Evolutionary conservation across 2,797 vertebrate species (phyloP).

Genomic region (Octomys mimax): DNA sequence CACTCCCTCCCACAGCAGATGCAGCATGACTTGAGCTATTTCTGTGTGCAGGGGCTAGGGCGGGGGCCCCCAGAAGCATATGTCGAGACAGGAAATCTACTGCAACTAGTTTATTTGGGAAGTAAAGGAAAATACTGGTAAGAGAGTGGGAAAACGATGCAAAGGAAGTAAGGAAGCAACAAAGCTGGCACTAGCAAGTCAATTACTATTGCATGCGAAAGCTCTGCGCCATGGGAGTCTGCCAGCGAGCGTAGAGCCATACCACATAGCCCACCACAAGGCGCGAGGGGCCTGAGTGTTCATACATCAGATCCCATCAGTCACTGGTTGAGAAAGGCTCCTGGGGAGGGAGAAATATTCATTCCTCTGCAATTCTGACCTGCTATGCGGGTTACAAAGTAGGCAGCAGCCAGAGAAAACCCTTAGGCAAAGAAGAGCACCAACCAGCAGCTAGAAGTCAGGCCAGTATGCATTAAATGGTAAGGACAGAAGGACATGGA

Average conservation of each 20-base stretch:
- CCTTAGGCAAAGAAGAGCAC: background rate
- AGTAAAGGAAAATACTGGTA: background rate
- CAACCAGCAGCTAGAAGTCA: background rate
- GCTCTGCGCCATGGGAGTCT: background rate
- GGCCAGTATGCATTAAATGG: background rate
- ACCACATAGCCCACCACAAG: background rate
- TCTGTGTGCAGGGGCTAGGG: background rate
- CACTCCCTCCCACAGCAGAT: background rate
- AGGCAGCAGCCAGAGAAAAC: background rate
- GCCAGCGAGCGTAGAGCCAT: background rate
- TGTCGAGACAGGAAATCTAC: background rate
- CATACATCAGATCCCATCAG: background rate
- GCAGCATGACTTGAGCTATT: background rate
- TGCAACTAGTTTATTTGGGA: conserved; percentile 25
- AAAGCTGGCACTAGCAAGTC: background rate
- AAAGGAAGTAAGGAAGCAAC: background rate
- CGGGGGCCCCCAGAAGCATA: background rate
- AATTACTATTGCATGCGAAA: background rate
- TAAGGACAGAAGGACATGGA: background rate
- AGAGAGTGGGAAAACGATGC: background rate
- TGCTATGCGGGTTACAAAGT: background rate
- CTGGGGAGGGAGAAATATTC: background rate
- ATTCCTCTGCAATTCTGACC: background rate
- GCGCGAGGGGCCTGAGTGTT: background rate
- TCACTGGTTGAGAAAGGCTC: background rate